Evolutionary conservation across 1,140 invertebrate species (phyloP).

Genomic region (Holotrichia oblita): DNA sequence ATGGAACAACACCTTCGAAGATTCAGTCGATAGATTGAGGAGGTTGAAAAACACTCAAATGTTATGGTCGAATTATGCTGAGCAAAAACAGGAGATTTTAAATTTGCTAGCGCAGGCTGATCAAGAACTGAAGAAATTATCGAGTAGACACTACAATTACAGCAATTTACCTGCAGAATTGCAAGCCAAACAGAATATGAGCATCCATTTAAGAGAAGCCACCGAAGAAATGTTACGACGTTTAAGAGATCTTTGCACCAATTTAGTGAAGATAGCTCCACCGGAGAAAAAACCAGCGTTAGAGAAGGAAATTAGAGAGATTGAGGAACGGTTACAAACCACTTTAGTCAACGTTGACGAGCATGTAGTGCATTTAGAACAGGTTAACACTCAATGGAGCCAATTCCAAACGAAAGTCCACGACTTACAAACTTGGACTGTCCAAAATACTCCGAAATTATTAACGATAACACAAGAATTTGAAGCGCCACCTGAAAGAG

Average conservation of each 20-base stretch:
- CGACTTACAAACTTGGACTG: constrained; percentile 76
- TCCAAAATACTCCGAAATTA: constrained; percentile 77
- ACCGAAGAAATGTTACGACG: constrained; percentile 79
- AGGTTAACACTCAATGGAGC: constrained; percentile 83
- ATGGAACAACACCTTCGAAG: constrained; percentile 89
- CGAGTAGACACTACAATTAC: constrained; percentile 65
- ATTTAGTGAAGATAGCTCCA: constrained; percentile 74
- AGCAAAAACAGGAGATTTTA: constrained; percentile 84
- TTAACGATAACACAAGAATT: constrained; percentile 78
- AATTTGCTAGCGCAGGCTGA: constrained; percentile 85
- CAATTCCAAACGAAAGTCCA: constrained; percentile 76
- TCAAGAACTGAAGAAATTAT: constrained; percentile 72
- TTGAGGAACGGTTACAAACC: constrained; percentile 78
- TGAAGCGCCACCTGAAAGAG: constrained; percentile 78
- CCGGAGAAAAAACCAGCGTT: constrained; percentile 77
- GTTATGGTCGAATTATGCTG: constrained; percentile 86
- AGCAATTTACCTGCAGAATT: constrained; percentile 72
- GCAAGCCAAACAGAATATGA: constrained; percentile 79
- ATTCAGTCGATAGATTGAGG: constrained; percentile 84
- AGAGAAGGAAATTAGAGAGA: constrained; percentile 81
- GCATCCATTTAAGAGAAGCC: constrained; percentile 76
- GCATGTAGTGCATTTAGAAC: constrained; percentile 81
- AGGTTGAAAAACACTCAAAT: constrained; percentile 84
- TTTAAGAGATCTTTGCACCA: constrained; percentile 77
- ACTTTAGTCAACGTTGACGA: constrained; percentile 81